Conservation (phyloP, 2,797 vertebrate species). For the Phataginus tetradactyla region DNA sequence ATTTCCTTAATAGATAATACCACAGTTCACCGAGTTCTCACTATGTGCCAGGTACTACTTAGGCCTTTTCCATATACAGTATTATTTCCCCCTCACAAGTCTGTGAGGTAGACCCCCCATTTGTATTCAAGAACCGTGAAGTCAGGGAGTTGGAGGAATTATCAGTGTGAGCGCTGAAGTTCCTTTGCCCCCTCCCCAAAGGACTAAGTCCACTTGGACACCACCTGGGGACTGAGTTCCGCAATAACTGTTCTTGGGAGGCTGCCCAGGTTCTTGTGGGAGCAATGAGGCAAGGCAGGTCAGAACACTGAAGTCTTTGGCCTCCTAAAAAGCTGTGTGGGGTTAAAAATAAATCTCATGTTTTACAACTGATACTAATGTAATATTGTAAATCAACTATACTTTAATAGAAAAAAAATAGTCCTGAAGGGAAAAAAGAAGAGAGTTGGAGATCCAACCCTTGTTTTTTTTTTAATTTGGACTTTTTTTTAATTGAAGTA, state of each 20-base stretch:
- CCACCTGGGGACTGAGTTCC: neutral
- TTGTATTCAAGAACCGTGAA: neutral
- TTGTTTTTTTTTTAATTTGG: too few species aligned
- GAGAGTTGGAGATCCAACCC: neutral
- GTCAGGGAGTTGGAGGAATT: neutral
- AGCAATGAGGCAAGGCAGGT: neutral
- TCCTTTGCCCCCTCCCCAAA: neutral
- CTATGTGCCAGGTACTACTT: too few species aligned
- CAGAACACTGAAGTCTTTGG: neutral
- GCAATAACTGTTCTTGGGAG: slow-evolving; percentile 26
- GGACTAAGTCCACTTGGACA: neutral
- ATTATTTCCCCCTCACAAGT: neutral
- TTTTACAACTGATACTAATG: too few species aligned
- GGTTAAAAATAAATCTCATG: slow-evolving; percentile 18
- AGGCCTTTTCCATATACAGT: neutral
- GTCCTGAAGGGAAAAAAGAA: neutral
- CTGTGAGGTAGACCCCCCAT: neutral
- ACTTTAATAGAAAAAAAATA: too few species aligned
- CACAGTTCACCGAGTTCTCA: neutral
- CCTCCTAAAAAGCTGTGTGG: neutral
- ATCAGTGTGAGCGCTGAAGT: neutral
- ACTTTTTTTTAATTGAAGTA: too few species aligned
- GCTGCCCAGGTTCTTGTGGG: slow-evolving; percentile 3
- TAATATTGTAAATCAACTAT: too few species aligned
- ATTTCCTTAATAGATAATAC: neutral